Evolutionary conservation across 2,113 vertebrate genomes (phyloP), one percentile per base, ranked within the genome.

Genomic region (Zosterops pallidus): DNA sequence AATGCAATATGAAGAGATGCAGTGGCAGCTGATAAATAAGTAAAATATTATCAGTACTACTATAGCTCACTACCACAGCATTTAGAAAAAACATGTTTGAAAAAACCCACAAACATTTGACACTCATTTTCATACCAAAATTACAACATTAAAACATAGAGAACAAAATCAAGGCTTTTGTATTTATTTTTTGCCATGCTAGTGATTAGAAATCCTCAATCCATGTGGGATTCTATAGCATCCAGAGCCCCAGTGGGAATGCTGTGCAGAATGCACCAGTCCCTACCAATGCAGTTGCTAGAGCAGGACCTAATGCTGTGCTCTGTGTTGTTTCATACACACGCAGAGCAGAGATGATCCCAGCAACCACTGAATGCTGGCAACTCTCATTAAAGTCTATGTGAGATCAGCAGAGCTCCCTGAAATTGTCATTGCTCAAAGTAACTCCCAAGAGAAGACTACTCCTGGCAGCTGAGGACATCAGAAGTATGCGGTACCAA

Each of bases 191-290:
- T 87, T 80, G 33, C 39, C 7, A 14, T 39, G 35, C 33, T 42
- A 65, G 42, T 19, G 12, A 52, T 59, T 23, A 24, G 22, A 75
- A 85, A 60, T 53, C 53, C 76, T 53, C 26, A 47, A 70, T 78
- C 46, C 0, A 0, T 2, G 3, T 31, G 56, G 55, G 50, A 72
- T 46, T 53, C 29, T 11, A 1, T 19, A 33, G 33, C 28, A 25
- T 39, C 37, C 56, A 49, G 24, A 84, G 47, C 52, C 49, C 46
- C 20, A 8, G 46, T 39, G 37, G 50, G 42, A 88, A 35, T 23
- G 35, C 52, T 47, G 12, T 10, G 21, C 15, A 49, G 24, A 69
- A 77, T 5, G 2, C 0, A 0, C 26, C 29, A 1, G 0, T 65
- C 44, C 52, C 11, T 63, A 37, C 59, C 59, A 46, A 24, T 2